phyloP scores from a whole-genome alignment of 2,113 vertebrate species.

The Lonchura striata region DNA sequence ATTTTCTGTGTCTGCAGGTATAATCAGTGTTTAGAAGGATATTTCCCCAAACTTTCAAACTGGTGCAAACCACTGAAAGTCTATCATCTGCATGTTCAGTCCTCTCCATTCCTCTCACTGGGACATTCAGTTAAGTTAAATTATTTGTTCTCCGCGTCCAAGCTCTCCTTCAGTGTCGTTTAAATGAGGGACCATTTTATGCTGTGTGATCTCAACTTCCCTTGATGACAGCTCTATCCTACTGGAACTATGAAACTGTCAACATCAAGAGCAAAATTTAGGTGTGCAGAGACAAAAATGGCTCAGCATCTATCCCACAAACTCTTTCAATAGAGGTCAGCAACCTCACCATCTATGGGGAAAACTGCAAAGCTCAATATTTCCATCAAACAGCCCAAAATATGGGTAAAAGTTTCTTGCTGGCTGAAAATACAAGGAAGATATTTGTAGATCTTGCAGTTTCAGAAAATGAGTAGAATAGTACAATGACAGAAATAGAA shows the following conservation, averaged over 20 bases:
- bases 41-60: neutral
- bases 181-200: conserved; percentile 32
- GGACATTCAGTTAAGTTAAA: neutral
- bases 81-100: neutral
- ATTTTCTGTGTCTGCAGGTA: neutral
- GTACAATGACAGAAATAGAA: neutral
- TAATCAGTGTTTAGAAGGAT: neutral
- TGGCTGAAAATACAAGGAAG: neutral
- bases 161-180: neutral
- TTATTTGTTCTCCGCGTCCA: neutral
- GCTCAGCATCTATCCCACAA: conserved; percentile 21
- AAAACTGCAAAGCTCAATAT: neutral
- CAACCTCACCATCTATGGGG: neutral
- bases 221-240: conserved; percentile 48
- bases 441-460: neutral
- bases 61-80: neutral
- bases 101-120: neutral
- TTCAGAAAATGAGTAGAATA: neutral
- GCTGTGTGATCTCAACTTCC: conserved; percentile 48
- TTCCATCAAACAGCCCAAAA: conserved; percentile 14
- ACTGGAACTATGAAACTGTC: conserved; percentile 56
- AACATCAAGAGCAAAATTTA: conserved; percentile 47
- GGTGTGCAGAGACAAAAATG: conserved; percentile 43
- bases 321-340: conserved; percentile 39
- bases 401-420: neutral